Base-by-base conservation (phyloP, 2,797 vertebrate species). In the Hypotaenidia okinawae region DNA sequence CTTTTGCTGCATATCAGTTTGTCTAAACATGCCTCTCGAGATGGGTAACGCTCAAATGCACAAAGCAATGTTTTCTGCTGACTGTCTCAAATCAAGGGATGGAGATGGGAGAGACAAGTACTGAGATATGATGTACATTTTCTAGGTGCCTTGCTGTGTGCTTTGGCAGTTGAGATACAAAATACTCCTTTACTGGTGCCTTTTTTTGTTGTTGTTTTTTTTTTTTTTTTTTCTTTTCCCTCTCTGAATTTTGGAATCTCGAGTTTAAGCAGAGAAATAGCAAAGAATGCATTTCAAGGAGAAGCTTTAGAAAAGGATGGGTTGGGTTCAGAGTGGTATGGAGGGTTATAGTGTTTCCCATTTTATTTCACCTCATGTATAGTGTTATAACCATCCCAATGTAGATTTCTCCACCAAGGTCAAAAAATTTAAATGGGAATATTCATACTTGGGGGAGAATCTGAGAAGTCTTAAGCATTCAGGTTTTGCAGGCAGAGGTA, bases 41-140 rank as follows among this genome's bases (percentile, higher is more conserved):
- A n/a, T 35, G 28, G 67, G 32, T 0, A 1, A 15, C 32, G 52
- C 54, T 61, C 10, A 61, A 19, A 27, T 25, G 8, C 49, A 74
- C 19, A 33, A 23, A 66, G 47, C 45, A 9, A 3, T 33, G 39
- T 47, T 55, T 62, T 35, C 61, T 92, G 49, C 39, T 87, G 37
- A 15, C 47, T 52, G 45, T 24, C 41, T 54, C 54, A 72, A 64
- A 58, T 15, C 2, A 2, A 41, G 47, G 33, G 33, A 5, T 6
- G 11, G 28, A 2, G 13, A 51, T 37, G 27, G 16, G 17, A 55
- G 25, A 45, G 43, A 67, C 18, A 39, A 61, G 51, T 21, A 24
- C 21, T 23, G n/a, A 77, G 47, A 19, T 7, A 27, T 0, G 4
- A 28, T 9, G 59, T 7, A 2, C 3, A 0, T 75, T 72, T 47